phyloP scores from a whole-genome alignment of 2,888 invertebrate genomes.

The Scaptomyza parva region DNA sequence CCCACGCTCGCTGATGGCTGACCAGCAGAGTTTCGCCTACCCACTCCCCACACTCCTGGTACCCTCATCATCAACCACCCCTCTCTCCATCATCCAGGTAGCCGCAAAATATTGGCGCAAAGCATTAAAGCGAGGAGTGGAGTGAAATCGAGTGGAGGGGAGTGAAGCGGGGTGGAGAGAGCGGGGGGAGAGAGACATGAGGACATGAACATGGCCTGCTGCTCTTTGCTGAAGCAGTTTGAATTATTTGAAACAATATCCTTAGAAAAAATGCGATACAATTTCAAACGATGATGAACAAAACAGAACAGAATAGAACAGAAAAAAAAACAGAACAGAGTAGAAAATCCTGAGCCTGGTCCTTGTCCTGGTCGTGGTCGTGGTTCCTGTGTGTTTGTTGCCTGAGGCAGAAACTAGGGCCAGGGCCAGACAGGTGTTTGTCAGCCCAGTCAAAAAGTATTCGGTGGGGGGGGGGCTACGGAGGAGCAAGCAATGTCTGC shows the following conservation, averaged over 20 bases:
- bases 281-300: conserved; percentile 71
- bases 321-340: conserved; percentile 41
- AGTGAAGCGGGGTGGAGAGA: neutral
- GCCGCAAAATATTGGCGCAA: conserved; percentile 77
- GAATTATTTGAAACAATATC: conserved; percentile 82
- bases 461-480: conserved; percentile 11
- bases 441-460: conserved; percentile 56
- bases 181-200: neutral
- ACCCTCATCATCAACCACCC: too few species aligned
- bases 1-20: conserved; percentile 32
- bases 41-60: too few species aligned
- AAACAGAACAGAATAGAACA: neutral
- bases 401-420: conserved; percentile 37
- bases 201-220: conserved; percentile 31
- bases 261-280: conserved; percentile 76
- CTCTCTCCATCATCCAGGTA: conserved; percentile 12
- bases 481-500: conserved; percentile 50
- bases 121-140: conserved; percentile 45
- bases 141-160: neutral
- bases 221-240: conserved; percentile 63
- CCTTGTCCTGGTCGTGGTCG: neutral
- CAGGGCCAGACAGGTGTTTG: conserved; percentile 73
- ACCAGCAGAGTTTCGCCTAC: too few species aligned
- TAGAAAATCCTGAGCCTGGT: conserved; percentile 4
- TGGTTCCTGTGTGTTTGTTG: neutral